Base-by-base conservation (phyloP, 2,113 vertebrate species). In the Pampusana beccarii region DNA sequence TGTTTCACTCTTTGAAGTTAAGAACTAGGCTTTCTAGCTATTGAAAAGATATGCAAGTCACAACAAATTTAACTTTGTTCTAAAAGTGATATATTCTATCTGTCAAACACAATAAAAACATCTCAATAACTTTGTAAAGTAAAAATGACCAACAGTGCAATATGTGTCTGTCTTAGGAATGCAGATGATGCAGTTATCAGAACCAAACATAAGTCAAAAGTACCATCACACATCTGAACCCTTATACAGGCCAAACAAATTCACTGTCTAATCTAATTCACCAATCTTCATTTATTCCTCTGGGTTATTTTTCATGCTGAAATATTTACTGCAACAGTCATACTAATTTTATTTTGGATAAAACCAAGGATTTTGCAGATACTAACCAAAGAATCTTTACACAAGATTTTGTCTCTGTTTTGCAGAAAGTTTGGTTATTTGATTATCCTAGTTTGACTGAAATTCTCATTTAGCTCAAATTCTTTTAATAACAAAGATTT, bases 61-160 rank as follows among this genome's bases (percentile, higher is more conserved):
- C 31, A 80, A 40, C 6, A 81, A 88, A 93, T 92, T 89, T 93
- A 73, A 38, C 24, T 77, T 62, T 67, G 62, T 40, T 95, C 57
- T 93, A 82, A 88, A 93, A 89, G 67, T 60, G 3, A 67, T 42
- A 67, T 83, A 75, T 80, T 90, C 58, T 75, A 36, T 73, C 48
- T 56, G 29, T 94, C 67, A 96, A 97, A 84, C 12, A 61, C 9
- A 88, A 79, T 53, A 67, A 69, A 95, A 93, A 73, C 4, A 90
- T n/a, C 69, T 90, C 44, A 89, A 26, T 90, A 88, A 94, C 4
- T 7, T 75, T 31, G 57, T 25, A 77, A 77, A 89, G 16, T 67
- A 77, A 79, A 65, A 93, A 81, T 77, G 23, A 26, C 7, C 13
- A 57, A 29, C 19, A 38, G 10, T 62, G 13, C 7, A 64, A 36